Percentiles rank a stretch among this genome's conserved stretches.
These are phyloP conservation scores for Sphaeridia pumilis DNA, from an alignment of 2,888 invertebrate species.

Conservation along the genomic window DNA sequence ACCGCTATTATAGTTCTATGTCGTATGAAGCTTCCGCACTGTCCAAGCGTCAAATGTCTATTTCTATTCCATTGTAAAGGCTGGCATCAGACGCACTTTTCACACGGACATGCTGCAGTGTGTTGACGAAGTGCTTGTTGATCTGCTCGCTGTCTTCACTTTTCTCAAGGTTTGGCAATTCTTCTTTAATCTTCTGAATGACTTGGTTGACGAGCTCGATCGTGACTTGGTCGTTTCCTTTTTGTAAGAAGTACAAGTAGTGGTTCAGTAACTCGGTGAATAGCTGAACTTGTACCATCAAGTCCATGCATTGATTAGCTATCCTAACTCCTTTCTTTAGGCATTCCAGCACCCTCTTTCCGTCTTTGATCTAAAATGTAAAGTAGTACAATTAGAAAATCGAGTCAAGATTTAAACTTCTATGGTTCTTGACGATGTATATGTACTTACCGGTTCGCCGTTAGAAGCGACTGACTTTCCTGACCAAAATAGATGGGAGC, in stretches of 20 bases:
- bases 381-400: too few relatives aligned
- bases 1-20: not conserved
- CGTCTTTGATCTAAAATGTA: conserved; percentile 69
- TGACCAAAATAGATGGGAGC: conserved; percentile 96
- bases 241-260: conserved; percentile 84
- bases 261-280: conserved; percentile 89
- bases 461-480: conserved; percentile 50
- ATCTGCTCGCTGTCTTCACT: conserved; percentile 96
- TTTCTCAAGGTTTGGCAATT: conserved; percentile 82
- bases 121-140: conserved; percentile 86
- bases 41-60: conserved; percentile 3
- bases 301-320: conserved; percentile 95
- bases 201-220: conserved; percentile 57
- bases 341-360: conserved; percentile 83
- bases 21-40: not conserved
- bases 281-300: conserved; percentile 87
- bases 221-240: conserved; percentile 61
- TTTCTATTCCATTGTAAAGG: conserved; percentile 21
- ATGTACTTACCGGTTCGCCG: conserved; percentile 44
- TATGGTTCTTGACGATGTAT: not conserved
- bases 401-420: not conserved
- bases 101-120: conserved; percentile 66
- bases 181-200: conserved; percentile 83
- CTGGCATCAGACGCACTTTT: conserved; percentile 40
- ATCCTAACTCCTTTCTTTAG: conserved; percentile 89